Conservation (phyloP, 2,113 vertebrate species). For the Galeopterus variegatus region DNA sequence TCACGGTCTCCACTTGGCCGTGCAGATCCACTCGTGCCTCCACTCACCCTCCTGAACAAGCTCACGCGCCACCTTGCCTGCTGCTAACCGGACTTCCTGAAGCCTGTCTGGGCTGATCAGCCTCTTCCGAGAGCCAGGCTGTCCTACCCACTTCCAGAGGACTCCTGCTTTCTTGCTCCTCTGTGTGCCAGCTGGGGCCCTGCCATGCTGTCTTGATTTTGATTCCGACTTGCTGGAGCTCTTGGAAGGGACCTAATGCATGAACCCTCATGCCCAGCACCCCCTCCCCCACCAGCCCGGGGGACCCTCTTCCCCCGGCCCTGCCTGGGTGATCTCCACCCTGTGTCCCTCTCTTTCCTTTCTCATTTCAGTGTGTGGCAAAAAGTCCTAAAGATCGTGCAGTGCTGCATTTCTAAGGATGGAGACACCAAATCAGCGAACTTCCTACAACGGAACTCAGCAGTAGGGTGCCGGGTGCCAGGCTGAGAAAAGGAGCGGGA, state of each 20-base stretch:
- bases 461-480: accelerated
- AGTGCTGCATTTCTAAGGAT: not conserved
- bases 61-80: not conserved
- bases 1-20: accelerated
- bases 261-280: accelerated
- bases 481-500: not conserved
- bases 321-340: not conserved
- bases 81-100: not conserved
- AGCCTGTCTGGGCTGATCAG: not conserved
- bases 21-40: not conserved
- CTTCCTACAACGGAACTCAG: not conserved
- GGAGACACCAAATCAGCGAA: not conserved
- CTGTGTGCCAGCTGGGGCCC: not conserved
- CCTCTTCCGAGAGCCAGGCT: not conserved
- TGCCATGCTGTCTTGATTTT: accelerated
- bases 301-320: not conserved
- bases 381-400: not conserved
- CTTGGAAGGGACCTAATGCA: not conserved
- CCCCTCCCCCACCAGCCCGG: not conserved
- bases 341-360: not conserved
- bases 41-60: not conserved
- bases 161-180: accelerated
- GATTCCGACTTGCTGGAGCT: not conserved
- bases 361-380: not conserved
- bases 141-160: not conserved